phyloP scores from a whole-genome alignment of 2,113 vertebrate genomes.

The Willisornis vidua region DNA sequence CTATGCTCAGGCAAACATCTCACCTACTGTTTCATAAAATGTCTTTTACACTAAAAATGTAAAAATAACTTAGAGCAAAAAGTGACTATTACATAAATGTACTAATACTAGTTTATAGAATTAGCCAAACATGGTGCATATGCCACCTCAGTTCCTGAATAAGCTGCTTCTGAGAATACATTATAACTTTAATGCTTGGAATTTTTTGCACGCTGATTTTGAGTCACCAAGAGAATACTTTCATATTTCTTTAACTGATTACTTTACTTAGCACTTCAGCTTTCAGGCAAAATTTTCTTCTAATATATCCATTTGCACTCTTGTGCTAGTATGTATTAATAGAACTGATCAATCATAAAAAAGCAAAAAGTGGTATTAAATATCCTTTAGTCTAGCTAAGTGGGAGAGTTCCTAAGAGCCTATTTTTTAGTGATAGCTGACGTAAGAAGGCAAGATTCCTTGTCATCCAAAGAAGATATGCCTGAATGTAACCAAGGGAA shows the following conservation, averaged over 20 bases:
- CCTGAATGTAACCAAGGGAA: not conserved
- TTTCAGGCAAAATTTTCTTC: not conserved
- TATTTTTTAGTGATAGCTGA: not conserved
- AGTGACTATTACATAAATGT: not conserved
- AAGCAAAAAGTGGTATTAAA: not conserved
- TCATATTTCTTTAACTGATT: not conserved
- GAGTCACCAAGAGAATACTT: not conserved
- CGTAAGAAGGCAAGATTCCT: not conserved
- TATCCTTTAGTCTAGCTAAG: not conserved
- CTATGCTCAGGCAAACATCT: not conserved
- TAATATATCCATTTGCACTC: not conserved
- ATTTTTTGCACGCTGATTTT: not conserved
- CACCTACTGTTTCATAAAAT: conserved; percentile 27
- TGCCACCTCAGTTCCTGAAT: not conserved
- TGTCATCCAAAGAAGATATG: not conserved
- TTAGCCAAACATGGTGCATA: not conserved
- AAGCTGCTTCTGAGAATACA: not conserved
- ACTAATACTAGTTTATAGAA: not conserved
- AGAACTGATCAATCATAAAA: not conserved
- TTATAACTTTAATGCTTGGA: not conserved
- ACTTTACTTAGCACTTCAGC: not conserved
- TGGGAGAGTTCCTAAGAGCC: not conserved
- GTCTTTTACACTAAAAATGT: not conserved
- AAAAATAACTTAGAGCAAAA: conserved; percentile 1
- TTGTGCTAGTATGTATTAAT: not conserved